phyloP scores from a whole-genome alignment of 2,113 vertebrate genomes.

The Phrynosoma blainvillii region DNA sequence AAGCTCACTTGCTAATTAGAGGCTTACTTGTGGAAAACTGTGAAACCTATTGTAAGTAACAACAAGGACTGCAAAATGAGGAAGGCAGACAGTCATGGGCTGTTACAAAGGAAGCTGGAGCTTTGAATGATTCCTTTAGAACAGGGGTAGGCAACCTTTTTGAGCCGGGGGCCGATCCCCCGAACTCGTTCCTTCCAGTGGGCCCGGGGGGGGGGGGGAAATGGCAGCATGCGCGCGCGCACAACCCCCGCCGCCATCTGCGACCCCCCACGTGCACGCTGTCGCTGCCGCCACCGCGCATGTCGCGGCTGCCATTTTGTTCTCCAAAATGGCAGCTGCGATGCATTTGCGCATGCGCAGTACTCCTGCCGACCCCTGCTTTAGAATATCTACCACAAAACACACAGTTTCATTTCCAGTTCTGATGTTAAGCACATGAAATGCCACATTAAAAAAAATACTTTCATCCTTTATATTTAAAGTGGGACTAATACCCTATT shows the following conservation, averaged over 20 bases:
- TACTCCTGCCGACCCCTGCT: no score
- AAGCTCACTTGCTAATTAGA: neutral
- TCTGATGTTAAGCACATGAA: neutral
- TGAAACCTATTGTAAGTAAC: accelerated
- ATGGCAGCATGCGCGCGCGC: no score
- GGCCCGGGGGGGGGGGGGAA: no score
- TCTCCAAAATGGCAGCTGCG: no score
- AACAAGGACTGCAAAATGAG: neutral
- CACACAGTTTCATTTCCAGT: accelerated
- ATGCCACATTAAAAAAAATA: neutral
- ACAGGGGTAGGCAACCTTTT: no score
- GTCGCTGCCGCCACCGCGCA: no score
- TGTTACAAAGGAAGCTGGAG: neutral
- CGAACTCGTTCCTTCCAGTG: no score
- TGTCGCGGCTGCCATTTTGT: no score
- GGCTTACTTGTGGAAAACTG: accelerated
- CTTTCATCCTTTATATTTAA: neutral
- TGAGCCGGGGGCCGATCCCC: no score
- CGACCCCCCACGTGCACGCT: no score
- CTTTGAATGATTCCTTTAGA: neutral
- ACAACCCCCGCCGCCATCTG: no score
- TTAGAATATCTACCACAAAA: neutral
- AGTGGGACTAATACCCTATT: neutral
- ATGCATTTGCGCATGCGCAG: no score
- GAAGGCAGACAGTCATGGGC: neutral